Conservation (phyloP, 2,888 invertebrate species). For the Papilio demoleus region DNA sequence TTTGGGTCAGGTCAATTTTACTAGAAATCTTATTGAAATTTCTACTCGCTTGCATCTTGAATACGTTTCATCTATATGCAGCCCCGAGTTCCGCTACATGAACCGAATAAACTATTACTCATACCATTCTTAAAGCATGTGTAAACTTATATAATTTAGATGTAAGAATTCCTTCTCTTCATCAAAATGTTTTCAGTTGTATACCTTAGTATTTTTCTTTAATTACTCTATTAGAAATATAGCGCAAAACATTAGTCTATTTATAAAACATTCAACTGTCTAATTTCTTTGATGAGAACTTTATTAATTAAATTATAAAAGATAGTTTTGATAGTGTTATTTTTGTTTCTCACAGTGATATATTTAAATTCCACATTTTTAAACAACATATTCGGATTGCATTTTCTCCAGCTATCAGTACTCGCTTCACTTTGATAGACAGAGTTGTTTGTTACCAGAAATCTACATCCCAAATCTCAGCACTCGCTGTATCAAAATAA, state of each 20-base stretch:
- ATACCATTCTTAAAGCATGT: constrained; percentile 8
- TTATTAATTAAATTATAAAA: no score
- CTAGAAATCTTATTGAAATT: constrained; percentile 20
- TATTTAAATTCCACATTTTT: background rate
- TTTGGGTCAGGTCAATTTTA: constrained; percentile 18
- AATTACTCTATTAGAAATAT: background rate
- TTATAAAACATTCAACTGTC: no score
- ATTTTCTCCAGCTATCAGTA: background rate
- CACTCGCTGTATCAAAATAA: background rate
- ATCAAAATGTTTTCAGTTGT: no score
- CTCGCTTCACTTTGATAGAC: constrained; percentile 8
- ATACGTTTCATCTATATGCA: constrained; percentile 25
- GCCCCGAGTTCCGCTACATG: background rate
- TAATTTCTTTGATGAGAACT: no score
- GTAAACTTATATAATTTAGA: background rate
- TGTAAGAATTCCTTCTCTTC: background rate
- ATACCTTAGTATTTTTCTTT: background rate
- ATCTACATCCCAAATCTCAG: background rate
- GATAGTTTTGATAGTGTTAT: no score
- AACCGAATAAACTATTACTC: constrained; percentile 25
- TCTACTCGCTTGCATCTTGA: constrained; percentile 23
- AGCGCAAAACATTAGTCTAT: no score
- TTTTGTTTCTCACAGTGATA: background rate
- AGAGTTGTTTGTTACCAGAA: constrained; percentile 14
- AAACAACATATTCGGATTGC: background rate